Conservation (phyloP, 2,888 invertebrate genomes). For the Eristalinus sepulchralis region DNA sequence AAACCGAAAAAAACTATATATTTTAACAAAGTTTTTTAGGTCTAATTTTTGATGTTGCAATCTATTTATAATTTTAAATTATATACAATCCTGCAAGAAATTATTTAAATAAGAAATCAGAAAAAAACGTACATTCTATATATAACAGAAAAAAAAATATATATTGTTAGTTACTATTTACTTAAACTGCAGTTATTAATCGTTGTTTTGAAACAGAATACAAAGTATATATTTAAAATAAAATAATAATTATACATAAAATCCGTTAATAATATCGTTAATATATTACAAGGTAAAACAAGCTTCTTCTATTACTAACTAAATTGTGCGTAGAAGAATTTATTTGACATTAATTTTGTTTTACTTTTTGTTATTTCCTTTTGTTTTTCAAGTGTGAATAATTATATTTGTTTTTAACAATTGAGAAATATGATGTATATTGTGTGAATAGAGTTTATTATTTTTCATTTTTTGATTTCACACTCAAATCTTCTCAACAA, state of each 20-base stretch:
- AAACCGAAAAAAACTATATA: slow-evolving; percentile 4
- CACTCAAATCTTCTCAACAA: background rate
- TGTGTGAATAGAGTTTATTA: slow-evolving; percentile 55
- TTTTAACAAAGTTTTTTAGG: slow-evolving; percentile 26
- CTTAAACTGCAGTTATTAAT: slow-evolving; percentile 47
- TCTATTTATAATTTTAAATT: slow-evolving; percentile 45
- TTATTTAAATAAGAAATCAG: slow-evolving; percentile 4
- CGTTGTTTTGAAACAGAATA: slow-evolving; percentile 49
- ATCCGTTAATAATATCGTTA: slow-evolving; percentile 46
- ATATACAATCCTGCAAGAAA: slow-evolving; percentile 58
- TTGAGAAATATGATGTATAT: slow-evolving; percentile 36
- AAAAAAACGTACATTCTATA: background rate
- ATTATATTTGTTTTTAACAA: background rate
- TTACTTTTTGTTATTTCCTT: slow-evolving; percentile 13
- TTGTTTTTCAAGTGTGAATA: slow-evolving; percentile 40
- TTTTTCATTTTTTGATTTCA: no score
- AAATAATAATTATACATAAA: slow-evolving; percentile 24
- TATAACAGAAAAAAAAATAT: slow-evolving; percentile 17
- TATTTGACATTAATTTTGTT: background rate
- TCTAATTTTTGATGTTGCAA: slow-evolving; percentile 54
- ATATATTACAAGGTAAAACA: slow-evolving; percentile 61
- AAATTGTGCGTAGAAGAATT: slow-evolving; percentile 44
- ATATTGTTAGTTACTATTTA: slow-evolving; percentile 27
- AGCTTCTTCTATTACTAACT: slow-evolving; percentile 50
- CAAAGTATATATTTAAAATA: slow-evolving; percentile 20